Conservation (phyloP, 1,140 invertebrate species). For the Wiebesia pumilae region DNA sequence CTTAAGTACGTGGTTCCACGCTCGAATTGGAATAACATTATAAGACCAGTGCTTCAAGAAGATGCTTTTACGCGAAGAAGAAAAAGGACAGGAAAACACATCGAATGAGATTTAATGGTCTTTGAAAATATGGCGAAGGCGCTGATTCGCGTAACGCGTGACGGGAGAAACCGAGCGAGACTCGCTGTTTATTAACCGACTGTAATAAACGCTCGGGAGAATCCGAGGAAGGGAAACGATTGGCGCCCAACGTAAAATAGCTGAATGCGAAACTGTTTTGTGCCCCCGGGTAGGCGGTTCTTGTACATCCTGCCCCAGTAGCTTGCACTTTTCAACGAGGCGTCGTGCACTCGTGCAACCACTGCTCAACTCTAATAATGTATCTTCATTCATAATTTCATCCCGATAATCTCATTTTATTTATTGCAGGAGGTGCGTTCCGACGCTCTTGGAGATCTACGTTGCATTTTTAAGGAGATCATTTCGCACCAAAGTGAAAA, state of each 20-base stretch:
- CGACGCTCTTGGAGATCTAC: no score
- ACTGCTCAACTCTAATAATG: not conserved
- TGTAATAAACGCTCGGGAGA: constrained; percentile 35
- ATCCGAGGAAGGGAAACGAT: not conserved
- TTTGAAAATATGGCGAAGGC: not conserved
- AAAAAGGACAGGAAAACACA: not conserved
- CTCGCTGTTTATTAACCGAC: constrained; percentile 20
- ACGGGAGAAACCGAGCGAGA: not conserved
- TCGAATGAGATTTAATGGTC: not conserved
- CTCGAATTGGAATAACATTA: not conserved
- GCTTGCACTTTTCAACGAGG: constrained; percentile 16
- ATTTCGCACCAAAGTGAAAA: not conserved
- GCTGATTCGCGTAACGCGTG: not conserved
- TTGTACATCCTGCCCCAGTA: constrained; percentile 27
- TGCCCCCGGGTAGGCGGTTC: constrained; percentile 23
- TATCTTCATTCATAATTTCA: constrained; percentile 25
- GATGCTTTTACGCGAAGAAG: not conserved
- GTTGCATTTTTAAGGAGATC: not conserved
- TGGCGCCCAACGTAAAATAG: constrained; percentile 17
- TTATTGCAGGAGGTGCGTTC: no score
- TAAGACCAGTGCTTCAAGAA: not conserved
- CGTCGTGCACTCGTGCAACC: not conserved
- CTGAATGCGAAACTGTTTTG: constrained; percentile 21
- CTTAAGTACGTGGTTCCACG: no score
- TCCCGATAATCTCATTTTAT: constrained; percentile 5